Base-by-base conservation (phyloP, 2,888 invertebrate genomes). In the Drosophila differens region DNA sequence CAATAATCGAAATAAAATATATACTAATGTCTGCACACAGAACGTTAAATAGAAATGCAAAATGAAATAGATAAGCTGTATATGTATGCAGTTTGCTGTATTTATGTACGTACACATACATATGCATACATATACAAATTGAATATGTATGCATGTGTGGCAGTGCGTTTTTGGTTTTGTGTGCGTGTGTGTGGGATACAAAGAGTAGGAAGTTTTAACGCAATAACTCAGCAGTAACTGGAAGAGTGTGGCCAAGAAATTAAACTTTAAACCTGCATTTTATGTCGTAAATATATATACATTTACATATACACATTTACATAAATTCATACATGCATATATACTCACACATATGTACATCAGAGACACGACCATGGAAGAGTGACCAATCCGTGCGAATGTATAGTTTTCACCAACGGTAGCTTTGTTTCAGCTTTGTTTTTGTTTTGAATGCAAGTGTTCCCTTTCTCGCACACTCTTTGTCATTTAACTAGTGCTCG, bases 31-130 rank as follows among this genome's bases (percentile, higher is more conserved):
- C 63, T 72, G 61, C 68, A 37, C 44, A 63, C 10, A 72, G 75
- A 53, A 76, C 59, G 62, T 80, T 66, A 25, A 72, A 57, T 35
- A 53, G 52, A 61, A 64, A 72, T 72, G 63, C 66, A 63, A 72
- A 72, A 70, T 76, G 60, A 79, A 80, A 63, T 81, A 76, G 61
- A 80, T 80, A 70, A 76, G 79, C 72, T 86, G 66, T 71, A 73
- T 74, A 69, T 74, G 66, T 76, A 67, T 83, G 80, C 77, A 87
- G 81, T 81, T 79, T 72, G 66, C 66, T 83, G 75, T 88, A 88
- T 81, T 75, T 81, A 69, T 76, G 82, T 81, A 76, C 68, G 67
- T 83, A 67, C 72, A 52, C 74, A 58, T 82, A 70, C 70, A 35
- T 52, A 70, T 80, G 55, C 73, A 71, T 71, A 76, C 76, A 81